Conservation (phyloP, 2,113 vertebrate species). For the Hystrix brachyura region DNA sequence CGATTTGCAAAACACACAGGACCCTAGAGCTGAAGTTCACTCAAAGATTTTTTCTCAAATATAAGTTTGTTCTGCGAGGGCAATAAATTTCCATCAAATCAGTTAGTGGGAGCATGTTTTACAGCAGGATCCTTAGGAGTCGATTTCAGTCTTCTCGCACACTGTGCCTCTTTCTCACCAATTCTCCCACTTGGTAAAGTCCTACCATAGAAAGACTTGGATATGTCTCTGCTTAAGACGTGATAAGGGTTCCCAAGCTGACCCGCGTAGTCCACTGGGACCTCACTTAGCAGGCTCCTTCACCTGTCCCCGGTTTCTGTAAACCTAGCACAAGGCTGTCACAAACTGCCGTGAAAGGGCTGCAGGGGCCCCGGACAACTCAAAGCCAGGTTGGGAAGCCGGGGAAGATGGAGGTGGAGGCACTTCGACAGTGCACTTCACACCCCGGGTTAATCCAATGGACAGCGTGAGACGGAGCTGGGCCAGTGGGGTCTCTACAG, state of each 20-base stretch:
- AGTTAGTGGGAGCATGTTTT: neutral
- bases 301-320: neutral
- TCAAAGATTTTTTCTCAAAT: neutral
- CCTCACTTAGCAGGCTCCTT: neutral
- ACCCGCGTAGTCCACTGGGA: neutral
- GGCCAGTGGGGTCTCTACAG: neutral
- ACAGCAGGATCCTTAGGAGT: neutral
- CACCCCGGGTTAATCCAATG: too few relatives aligned
- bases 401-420: too few relatives aligned
- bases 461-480: rapidly evolving
- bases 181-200: neutral
- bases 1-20: neutral
- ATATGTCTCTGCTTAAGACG: neutral
- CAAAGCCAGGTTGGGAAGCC: neutral
- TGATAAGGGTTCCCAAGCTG: rapidly evolving
- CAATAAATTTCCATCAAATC: neutral
- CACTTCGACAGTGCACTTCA: neutral
- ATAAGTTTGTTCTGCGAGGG: neutral
- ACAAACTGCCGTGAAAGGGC: neutral
- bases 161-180: neutral
- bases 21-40: neutral
- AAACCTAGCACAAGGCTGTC: neutral
- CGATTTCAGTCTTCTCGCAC: neutral
- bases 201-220: neutral
- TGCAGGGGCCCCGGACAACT: too few relatives aligned